These are phyloP conservation scores for Cryptus armator DNA, from an alignment of 2,888 invertebrate species.

Conservation along the genomic window DNA sequence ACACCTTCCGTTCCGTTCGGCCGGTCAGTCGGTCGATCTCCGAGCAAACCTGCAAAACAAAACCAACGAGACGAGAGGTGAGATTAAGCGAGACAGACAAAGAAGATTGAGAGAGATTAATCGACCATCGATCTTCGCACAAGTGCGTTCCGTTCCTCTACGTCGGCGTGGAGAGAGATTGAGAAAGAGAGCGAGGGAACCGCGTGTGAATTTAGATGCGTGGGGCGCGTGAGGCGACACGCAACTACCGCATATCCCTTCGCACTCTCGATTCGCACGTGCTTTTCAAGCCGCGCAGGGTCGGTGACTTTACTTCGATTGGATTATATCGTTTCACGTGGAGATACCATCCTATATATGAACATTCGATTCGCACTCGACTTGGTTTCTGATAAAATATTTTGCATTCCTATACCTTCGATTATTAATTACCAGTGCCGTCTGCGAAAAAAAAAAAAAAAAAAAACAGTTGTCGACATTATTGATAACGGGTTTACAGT, in stretches of 20 bases:
- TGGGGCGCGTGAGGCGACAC: conserved; percentile 37
- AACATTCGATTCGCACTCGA: too few relatives aligned
- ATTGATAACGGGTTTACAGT: too few relatives aligned
- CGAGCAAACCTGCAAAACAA: conserved; percentile 69
- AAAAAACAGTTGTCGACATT: too few relatives aligned
- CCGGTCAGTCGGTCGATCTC: conserved; percentile 39
- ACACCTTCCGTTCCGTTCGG: neutral
- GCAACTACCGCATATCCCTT: conserved; percentile 54
- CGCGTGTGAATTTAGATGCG: conserved; percentile 62
- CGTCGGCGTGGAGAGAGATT: neutral
- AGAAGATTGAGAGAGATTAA: conserved; percentile 71
- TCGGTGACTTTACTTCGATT: conserved; percentile 38
- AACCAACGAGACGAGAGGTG: conserved; percentile 62
- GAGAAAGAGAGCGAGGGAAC: neutral
- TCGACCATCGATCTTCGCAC: conserved; percentile 67
- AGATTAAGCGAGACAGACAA: conserved; percentile 68
- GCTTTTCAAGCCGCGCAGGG: conserved; percentile 13
- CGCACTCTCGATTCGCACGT: conserved; percentile 62
- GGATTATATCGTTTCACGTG: conserved; percentile 53
- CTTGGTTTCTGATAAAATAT: too few relatives aligned
- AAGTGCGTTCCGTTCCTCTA: neutral
- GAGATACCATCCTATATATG: too few relatives aligned
- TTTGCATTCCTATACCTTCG: too few relatives aligned
- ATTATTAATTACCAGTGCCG: too few relatives aligned
- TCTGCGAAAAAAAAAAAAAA: too few relatives aligned